Conservation (phyloP, 1,140 invertebrate species). For the Spodoptera litura region DNA sequence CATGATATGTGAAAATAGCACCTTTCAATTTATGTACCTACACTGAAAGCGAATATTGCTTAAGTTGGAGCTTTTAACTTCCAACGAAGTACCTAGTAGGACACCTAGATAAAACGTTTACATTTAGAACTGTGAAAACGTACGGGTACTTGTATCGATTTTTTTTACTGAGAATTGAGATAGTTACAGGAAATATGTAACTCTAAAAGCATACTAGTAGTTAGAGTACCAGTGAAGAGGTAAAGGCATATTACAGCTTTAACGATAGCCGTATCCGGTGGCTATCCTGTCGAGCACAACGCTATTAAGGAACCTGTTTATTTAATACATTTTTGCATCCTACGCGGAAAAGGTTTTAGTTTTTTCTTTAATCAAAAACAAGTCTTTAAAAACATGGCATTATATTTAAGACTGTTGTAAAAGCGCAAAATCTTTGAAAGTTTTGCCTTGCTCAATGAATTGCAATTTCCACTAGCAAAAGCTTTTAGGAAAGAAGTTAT, state of each 20-base stretch:
- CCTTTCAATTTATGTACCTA: background rate
- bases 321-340: slow-evolving; percentile 18
- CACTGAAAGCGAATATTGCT: background rate
- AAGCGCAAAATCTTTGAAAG: background rate
- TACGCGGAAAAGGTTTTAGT: slow-evolving; percentile 23
- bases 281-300: slow-evolving; percentile 6
- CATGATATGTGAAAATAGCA: slow-evolving; percentile 4
- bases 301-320: slow-evolving; percentile 31
- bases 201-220: slow-evolving; percentile 5
- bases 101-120: too few species aligned
- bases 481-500: slow-evolving; percentile 42
- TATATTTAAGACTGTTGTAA: background rate
- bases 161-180: background rate
- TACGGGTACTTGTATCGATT: background rate
- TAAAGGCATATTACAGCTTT: slow-evolving; percentile 21
- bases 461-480: slow-evolving; percentile 17
- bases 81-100: too few species aligned
- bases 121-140: too few species aligned
- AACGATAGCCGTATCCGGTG: slow-evolving; percentile 37
- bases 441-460: background rate
- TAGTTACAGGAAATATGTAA: slow-evolving; percentile 4
- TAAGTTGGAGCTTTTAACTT: background rate
- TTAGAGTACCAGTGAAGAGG: slow-evolving; percentile 5
- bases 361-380: slow-evolving; percentile 7
- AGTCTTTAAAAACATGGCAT: background rate